Base-by-base conservation (phyloP, 2,797 vertebrate genomes). In the Alfaro cultratus region DNA sequence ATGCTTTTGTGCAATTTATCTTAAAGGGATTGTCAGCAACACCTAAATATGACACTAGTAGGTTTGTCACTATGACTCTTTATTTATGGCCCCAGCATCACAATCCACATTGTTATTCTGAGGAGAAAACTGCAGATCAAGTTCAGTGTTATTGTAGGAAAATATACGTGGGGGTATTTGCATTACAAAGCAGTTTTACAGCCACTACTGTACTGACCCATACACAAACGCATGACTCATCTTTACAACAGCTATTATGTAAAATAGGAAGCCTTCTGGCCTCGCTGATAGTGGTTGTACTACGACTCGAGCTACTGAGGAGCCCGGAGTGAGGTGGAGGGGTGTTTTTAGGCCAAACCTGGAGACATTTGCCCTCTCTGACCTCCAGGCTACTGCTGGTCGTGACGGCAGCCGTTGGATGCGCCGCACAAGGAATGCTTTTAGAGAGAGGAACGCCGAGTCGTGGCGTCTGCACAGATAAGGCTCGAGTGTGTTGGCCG, bases 381-480 rank as follows among this genome's bases (percentile, higher is more conserved):
- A 78, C 73, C 31, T 71, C 3, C 51, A 29, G 29, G 76, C 47
- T 51, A n/a, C 34, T 46, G 62, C 16, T 1, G 2, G 9, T 5
- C 10, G 18, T 72, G n/a, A 29, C 8, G 73, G 18, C 36, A 71
- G 5, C 51, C 16, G 71, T 0, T 31, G 71, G 46, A 68, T 53
- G 39, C 45, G 55, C 41, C 68, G 74, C 87, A 74, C 31, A 53
- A 41, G 75, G 81, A 83, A 87, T 79, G 84, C 78, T 86, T 89
- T 87, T 72, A 79, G 75, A 43, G 34, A 79, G 73, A 73, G 26
- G 26, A 29, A 80, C 77, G 53, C 51, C 0, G 5, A 81, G 79
- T 74, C 76, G 8, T 80, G 88, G 89, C 90, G 83, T 94, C 91
- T 85, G 81, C 26, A 31, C 75, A 75, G 95, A 96, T 96, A 95